phyloP scores from a whole-genome alignment of 92 coral and sea anemone species.

The Pocillopora grandis region DNA sequence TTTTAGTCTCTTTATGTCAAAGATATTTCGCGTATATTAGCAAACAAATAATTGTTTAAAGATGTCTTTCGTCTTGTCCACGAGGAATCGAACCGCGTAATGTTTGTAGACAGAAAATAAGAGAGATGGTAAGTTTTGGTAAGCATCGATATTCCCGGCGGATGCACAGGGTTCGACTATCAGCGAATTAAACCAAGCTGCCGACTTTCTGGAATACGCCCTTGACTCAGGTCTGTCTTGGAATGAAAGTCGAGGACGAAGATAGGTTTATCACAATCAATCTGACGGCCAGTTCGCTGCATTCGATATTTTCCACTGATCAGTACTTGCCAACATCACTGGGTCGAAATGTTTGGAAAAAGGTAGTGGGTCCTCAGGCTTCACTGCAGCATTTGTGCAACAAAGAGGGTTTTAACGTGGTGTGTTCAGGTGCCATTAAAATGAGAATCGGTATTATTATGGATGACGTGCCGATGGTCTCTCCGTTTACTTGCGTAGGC shows the following conservation, averaged over 20 bases:
- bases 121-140: too few relatives aligned
- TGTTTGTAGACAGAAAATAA: too few relatives aligned
- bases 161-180: slow-evolving; percentile 39
- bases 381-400: slow-evolving; percentile 23
- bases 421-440: not conserved
- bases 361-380: slow-evolving; percentile 6
- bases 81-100: too few relatives aligned
- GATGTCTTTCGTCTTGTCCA: too few relatives aligned
- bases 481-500: too few relatives aligned
- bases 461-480: not conserved
- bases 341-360: slow-evolving; percentile 28
- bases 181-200: slow-evolving; percentile 28
- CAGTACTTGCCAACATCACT: slow-evolving; percentile 2
- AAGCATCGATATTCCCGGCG: slow-evolving; percentile 16
- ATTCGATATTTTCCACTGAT: slow-evolving; percentile 11
- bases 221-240: slow-evolving; percentile 25
- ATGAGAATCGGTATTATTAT: slow-evolving; percentile 31
- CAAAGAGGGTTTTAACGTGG: slow-evolving; percentile 46
- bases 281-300: slow-evolving; percentile 13
- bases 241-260: slow-evolving; percentile 23
- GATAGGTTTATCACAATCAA: slow-evolving; percentile 17
- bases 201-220: too few relatives aligned
- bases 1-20: too few relatives aligned
- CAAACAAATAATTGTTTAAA: too few relatives aligned
- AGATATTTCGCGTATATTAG: too few relatives aligned